Conservation (phyloP, 2,797 vertebrate genomes). For the Acipenser transmontanus region DNA sequence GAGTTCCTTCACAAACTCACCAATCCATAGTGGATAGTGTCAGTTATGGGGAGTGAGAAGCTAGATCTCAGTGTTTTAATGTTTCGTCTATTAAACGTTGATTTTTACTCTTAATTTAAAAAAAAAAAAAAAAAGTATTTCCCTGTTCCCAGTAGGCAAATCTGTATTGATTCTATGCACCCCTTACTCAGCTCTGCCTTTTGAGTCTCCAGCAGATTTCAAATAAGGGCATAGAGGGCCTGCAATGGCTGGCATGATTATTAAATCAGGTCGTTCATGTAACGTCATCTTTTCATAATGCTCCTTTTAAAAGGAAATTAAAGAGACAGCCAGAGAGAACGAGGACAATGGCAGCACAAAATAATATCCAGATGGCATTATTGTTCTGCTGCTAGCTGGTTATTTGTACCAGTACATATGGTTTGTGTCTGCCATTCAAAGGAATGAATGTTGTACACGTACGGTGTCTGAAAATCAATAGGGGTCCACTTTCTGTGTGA, state of each 20-base stretch:
- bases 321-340: slow-evolving; percentile 49
- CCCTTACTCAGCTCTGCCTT: too few species aligned
- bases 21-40: slow-evolving; percentile 12
- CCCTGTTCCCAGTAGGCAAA: too few species aligned
- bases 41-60: slow-evolving; percentile 26
- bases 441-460: not conserved
- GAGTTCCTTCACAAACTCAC: slow-evolving; percentile 4
- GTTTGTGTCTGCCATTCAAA: not conserved
- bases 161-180: too few species aligned
- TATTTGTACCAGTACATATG: slow-evolving; percentile 2
- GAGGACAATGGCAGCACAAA: slow-evolving; percentile 37
- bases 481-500: too few species aligned
- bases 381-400: slow-evolving; percentile 35
- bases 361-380: slow-evolving; percentile 39
- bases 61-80: too few species aligned
- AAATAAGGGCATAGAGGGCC: slow-evolving; percentile 26
- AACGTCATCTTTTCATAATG: slow-evolving; percentile 59
- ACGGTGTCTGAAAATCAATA: too few species aligned
- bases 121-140: too few species aligned
- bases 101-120: too few species aligned
- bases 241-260: slow-evolving; percentile 38
- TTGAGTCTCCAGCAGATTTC: too few species aligned
- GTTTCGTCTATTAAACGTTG: too few species aligned
- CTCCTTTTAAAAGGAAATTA: slow-evolving; percentile 60
- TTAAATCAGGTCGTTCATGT: slow-evolving; percentile 54